Evolutionary conservation across 2,797 vertebrate species (phyloP).

Genomic region (Triplophysa bombifrons): DNA sequence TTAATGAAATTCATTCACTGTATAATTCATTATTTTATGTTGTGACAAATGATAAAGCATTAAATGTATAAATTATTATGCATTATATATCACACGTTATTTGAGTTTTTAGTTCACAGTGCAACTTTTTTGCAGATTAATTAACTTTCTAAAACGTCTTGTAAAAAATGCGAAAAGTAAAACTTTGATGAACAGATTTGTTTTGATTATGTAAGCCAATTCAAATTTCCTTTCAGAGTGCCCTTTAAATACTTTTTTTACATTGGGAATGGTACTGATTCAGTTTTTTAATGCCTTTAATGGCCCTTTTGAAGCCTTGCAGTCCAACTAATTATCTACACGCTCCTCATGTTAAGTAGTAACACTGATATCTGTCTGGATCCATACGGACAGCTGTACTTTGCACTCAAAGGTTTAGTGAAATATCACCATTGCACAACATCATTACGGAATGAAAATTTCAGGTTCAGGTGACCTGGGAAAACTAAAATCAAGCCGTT

Average conservation of each 20-base stretch:
- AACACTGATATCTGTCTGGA: not conserved
- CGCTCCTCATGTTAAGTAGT: not conserved
- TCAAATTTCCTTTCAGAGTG: not conserved
- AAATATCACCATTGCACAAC: not conserved
- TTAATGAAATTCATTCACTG: not conserved
- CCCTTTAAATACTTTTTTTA: constrained; percentile 19
- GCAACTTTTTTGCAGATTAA: not conserved
- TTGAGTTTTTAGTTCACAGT: not conserved
- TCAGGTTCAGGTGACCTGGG: not conserved
- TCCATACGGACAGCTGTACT: not conserved
- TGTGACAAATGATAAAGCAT: not conserved
- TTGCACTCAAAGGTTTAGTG: not conserved
- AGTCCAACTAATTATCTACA: not conserved
- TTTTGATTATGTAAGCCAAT: constrained; percentile 26
- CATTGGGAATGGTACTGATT: constrained; percentile 12
- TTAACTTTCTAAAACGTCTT: not conserved
- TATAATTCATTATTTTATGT: not conserved
- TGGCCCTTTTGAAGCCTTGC: not conserved
- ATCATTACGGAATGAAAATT: not conserved
- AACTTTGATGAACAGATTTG: constrained; percentile 4
- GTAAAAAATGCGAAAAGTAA: not conserved
- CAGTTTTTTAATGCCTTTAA: constrained; percentile 10
- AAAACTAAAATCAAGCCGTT: not conserved
- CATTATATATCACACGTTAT: not conserved
- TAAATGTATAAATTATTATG: not conserved